Evolutionary conservation across 1,140 invertebrate species (phyloP).

Genomic region (Hylaeus volcanicus): DNA sequence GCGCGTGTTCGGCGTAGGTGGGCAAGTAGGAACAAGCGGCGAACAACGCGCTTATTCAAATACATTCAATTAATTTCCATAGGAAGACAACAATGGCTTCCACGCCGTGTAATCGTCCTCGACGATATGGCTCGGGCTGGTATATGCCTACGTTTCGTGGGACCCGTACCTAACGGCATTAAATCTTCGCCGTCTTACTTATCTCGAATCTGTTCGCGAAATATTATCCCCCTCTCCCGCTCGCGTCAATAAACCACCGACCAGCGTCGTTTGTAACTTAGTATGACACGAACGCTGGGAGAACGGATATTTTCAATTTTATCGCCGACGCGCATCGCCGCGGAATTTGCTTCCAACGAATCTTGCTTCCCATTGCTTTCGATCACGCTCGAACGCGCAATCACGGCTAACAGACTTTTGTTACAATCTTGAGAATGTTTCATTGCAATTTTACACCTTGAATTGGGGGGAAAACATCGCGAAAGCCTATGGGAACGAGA

Average conservation of each 20-base stretch:
- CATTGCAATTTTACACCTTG: too few relatives aligned
- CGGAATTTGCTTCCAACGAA: background rate
- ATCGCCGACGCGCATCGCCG: background rate
- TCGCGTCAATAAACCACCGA: constrained; percentile 46
- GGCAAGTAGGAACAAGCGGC: constrained; percentile 76
- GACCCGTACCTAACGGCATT: constrained; percentile 58
- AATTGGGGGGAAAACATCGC: too few relatives aligned
- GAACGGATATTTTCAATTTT: constrained; percentile 22
- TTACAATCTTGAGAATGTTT: too few relatives aligned
- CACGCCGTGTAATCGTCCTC: constrained; percentile 71
- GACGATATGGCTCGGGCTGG: constrained; percentile 53
- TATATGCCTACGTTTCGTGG: constrained; percentile 50
- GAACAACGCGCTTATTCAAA: constrained; percentile 79
- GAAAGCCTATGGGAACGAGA: too few relatives aligned
- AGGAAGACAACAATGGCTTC: constrained; percentile 78
- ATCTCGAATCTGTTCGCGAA: constrained; percentile 45
- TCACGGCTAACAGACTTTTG: too few relatives aligned
- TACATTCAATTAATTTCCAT: constrained; percentile 81
- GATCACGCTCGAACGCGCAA: background rate
- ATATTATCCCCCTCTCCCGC: constrained; percentile 21
- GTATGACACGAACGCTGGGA: background rate
- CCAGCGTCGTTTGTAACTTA: constrained; percentile 30
- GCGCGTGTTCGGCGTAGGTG: constrained; percentile 75
- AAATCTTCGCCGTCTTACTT: constrained; percentile 56
- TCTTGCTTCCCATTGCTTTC: background rate